Evolutionary conservation across 1,140 invertebrate species (phyloP), one percentile per base, ranked within the genome.

Genomic region (Dendrolimus kikuchii): DNA sequence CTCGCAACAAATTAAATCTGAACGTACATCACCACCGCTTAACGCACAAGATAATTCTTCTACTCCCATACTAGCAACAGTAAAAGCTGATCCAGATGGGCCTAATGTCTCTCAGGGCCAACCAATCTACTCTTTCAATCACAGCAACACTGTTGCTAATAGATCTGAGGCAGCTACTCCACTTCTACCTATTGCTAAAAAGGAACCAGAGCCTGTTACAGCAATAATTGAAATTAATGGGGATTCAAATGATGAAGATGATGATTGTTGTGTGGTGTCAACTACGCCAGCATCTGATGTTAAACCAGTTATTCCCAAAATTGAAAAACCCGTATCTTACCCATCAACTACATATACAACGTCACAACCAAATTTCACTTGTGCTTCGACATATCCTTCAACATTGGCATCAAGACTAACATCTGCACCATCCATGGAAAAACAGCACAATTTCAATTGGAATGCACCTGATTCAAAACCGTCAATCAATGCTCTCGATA

Each of bases 141-240:
- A 45, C 10, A 9, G 7, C 38, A 51, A 45, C 23, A 45, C 5
- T n/a, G 39, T 43, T 36, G 58, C 49, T 37, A 64, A 46, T 23
- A 40, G 42, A 7, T 55, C 55, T 42, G 51, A 7, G 38, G 39
- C 58, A 7, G 46, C 59, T 47, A 51, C 64, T 40, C 61, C 70
- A 46, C 61, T 82, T 36, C 66, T 76, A 40, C 74, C 77, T 4
- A 70, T 82, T 7, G 64, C 77, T 7, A 82, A 84, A 63, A 71
- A 60, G 9, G 81, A 83, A 62, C 23, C 23, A 23, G 74, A 78
- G 40, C 51, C 57, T 7, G 47, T 53, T 7, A 51, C 80, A 10
- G 77, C 82, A 5, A 69, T 86, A 41, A 86, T 86, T 48, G 83
- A 86, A 68, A 86, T 86, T 38, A 84, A 86, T 58, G 79, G 83